Conservation (phyloP, 1,140 invertebrate species). For the Solenopsis fugax region DNA sequence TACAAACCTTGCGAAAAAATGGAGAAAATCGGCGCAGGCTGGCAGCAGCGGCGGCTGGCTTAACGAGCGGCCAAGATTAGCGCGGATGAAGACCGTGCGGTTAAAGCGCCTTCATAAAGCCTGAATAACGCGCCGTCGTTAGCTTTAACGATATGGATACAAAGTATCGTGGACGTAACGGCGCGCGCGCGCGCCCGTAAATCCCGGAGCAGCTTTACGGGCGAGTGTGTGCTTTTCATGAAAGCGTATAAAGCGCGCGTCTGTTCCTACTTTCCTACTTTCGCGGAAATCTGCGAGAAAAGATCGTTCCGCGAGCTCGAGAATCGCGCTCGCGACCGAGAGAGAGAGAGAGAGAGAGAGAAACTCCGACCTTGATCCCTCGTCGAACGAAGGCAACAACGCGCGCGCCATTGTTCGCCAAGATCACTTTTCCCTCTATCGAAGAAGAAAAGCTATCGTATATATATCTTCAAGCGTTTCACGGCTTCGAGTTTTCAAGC, state of each 20-base stretch:
- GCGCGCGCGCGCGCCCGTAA: neutral
- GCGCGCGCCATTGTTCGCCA: neutral
- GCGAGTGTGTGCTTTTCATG: slow-evolving; percentile 8
- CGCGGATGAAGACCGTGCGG: slow-evolving; percentile 21
- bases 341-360: too few species aligned
- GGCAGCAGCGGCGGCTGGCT: neutral
- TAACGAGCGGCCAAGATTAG: slow-evolving; percentile 29
- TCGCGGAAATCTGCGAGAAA: neutral
- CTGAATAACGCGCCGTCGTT: slow-evolving; percentile 50
- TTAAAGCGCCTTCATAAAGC: slow-evolving; percentile 51
- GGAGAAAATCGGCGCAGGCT: neutral
- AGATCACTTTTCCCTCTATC: slow-evolving; percentile 21
- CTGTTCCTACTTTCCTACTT: neutral
- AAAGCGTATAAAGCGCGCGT: slow-evolving; percentile 26
- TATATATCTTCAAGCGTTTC: neutral
- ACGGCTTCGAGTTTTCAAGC: too few species aligned
- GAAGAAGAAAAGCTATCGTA: slow-evolving; percentile 6
- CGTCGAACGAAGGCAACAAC: neutral
- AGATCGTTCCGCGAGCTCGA: neutral
- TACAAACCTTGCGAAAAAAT: neutral
- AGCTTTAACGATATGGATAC: slow-evolving; percentile 60
- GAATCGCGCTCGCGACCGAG: neutral
- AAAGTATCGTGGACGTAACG: slow-evolving; percentile 32
- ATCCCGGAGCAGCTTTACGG: slow-evolving; percentile 2
- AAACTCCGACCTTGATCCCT: neutral